Conservation (phyloP, 2,113 vertebrate genomes). For the Tupaia chinensis region DNA sequence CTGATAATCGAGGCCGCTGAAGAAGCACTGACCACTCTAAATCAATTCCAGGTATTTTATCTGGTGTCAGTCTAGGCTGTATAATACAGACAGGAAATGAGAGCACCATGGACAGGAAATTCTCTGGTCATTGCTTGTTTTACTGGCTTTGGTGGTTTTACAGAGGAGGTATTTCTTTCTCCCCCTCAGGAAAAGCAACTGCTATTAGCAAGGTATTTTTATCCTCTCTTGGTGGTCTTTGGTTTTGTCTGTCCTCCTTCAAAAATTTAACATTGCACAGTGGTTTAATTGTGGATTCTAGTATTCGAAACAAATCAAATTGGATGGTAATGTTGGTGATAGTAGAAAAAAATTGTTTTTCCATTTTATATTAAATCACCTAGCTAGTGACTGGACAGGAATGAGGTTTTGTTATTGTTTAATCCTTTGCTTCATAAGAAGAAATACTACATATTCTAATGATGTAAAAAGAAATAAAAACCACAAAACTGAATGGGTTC, state of each 20-base stretch:
- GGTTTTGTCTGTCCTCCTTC: neutral
- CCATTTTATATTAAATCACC: conserved; percentile 48
- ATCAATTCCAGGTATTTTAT: conserved; percentile 34
- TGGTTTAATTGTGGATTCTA: conserved; percentile 30
- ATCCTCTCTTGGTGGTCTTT: neutral
- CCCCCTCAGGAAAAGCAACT: neutral
- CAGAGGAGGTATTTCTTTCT: neutral
- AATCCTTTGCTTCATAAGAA: neutral
- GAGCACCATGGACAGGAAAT: neutral
- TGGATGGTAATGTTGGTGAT: neutral
- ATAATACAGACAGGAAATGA: conserved; percentile 2
- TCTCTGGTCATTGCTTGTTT: neutral
- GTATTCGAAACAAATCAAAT: neutral
- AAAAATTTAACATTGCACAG: neutral
- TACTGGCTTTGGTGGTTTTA: neutral
- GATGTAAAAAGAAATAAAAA: neutral
- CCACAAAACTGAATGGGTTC: neutral
- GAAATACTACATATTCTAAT: conserved; percentile 2
- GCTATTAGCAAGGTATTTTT: neutral
- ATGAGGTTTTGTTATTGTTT: neutral
- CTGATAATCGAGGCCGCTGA: neutral
- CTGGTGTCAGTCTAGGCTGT: neutral
- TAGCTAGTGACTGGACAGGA: neutral
- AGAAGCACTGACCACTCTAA: conserved; percentile 27
- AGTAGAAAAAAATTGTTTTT: neutral